Base-by-base conservation (phyloP, 2,113 vertebrate genomes). In the Cathartes aura region DNA sequence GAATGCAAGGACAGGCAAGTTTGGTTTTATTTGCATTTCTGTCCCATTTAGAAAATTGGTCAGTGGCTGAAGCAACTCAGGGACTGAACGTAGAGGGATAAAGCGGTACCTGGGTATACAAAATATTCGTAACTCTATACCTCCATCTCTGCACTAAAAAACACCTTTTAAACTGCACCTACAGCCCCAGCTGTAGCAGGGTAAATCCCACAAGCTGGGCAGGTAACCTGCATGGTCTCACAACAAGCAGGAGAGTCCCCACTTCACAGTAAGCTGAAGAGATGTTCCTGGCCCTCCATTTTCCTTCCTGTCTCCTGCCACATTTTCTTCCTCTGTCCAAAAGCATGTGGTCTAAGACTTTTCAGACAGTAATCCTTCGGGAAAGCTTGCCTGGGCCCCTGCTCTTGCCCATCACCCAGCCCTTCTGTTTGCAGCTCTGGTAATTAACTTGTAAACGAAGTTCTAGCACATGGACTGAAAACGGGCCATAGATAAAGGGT, bases 361-460 rank as follows among this genome's bases (percentile, higher is more conserved):
- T 85, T 43, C 73, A 82, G 94, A n/a, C 34, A 62, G 34, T 8
- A 74, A 56, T 30, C 64, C 76, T 90, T 81, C 36, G 55, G 92
- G 71, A 83, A 87, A 70, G 30, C 38, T 87, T 71, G 66, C 42
- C 42, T 72, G 58, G 62, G 66, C 45, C 53, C 40, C 40, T 85
- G 66, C 27, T 21, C 53, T 79, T 34, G 59, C 42, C 32, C 40
- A 47, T 93, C 94, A 93, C 74, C 74, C 94, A 96, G 70, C 62
- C 82, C 58, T 78, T 87, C 83, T 95, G 43, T 30, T 79, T 96
- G 71, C 70, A 87, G 74, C 73, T 72, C 45, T 85, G 67, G 76
- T 91, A 96, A 96, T 97, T 93, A 96, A 95, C 94, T 96, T 89
- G 73, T 89, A 95, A 96, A 94, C 62, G 0, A 96, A 96, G 48